phyloP scores from a whole-genome alignment of 2,888 invertebrate species.

The Crossocerus cetratus region DNA sequence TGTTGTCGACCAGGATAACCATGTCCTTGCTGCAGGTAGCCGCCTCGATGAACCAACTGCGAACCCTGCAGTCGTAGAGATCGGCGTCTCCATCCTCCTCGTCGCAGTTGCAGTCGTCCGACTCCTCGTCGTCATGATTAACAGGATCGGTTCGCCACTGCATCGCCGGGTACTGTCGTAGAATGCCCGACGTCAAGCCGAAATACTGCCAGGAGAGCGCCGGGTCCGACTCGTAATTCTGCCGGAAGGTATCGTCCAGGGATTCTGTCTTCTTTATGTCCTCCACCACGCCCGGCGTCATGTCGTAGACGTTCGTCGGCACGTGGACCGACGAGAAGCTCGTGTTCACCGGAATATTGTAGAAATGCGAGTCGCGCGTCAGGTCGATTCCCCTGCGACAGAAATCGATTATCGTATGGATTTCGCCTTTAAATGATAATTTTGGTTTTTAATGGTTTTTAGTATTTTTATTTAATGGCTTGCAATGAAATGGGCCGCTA shows the following conservation, averaged over 20 bases:
- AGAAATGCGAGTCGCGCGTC: constrained; percentile 89
- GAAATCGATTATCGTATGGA: too few species aligned
- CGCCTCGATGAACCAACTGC: constrained; percentile 98
- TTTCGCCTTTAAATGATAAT: too few species aligned
- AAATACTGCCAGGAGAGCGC: constrained; percentile 98
- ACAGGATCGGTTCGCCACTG: constrained; percentile 63
- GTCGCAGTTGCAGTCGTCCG: too few species aligned
- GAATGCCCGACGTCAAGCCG: constrained; percentile 94
- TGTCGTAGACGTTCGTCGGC: constrained; percentile 94
- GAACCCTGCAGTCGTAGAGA: constrained; percentile 93
- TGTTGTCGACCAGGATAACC: constrained; percentile 94
- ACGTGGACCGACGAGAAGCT: constrained; percentile 93
- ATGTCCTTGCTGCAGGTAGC: constrained; percentile 99
- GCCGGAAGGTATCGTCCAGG: constrained; percentile 88
- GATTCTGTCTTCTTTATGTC: constrained; percentile 95
- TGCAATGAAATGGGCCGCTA: too few species aligned
- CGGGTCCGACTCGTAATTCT: constrained; percentile 91
- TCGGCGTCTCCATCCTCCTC: constrained; percentile 77
- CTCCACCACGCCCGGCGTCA: constrained; percentile 81
- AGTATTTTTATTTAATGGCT: too few species aligned
- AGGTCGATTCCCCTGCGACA: constrained; percentile 78
- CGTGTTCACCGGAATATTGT: constrained; percentile 89
- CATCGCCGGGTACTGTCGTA: constrained; percentile 91
- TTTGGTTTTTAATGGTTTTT: too few species aligned
- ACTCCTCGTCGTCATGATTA: neutral